Evolutionary conservation across 2,888 invertebrate genomes (phyloP).

Genomic region (Orthosia cruda): DNA sequence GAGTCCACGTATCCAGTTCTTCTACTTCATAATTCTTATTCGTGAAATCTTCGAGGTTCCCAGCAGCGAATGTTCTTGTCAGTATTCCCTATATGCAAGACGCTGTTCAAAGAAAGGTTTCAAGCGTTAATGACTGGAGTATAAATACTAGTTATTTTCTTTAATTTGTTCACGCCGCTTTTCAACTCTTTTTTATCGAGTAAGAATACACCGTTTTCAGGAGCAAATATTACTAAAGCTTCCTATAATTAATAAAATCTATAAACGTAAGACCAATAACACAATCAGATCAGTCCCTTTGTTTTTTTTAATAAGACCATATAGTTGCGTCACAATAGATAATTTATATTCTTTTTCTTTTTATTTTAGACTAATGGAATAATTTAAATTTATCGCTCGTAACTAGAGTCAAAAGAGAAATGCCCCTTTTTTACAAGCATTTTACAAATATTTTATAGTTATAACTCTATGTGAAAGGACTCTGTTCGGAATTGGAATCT

Average conservation of each 20-base stretch:
- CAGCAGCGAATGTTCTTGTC: not conserved
- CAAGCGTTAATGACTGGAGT: not conserved
- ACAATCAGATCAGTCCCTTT: no score
- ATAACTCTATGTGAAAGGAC: constrained; percentile 59
- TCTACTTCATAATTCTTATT: not conserved
- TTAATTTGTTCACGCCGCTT: constrained; percentile 19
- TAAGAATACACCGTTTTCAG: constrained; percentile 13
- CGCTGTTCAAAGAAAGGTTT: not conserved
- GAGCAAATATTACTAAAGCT: constrained; percentile 12
- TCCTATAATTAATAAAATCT: not conserved
- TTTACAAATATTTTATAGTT: not conserved
- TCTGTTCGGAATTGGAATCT: constrained; percentile 38
- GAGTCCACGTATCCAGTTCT: not conserved
- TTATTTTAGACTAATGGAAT: not conserved
- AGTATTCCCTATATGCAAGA: not conserved
- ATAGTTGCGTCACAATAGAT: not conserved
- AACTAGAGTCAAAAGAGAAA: not conserved
- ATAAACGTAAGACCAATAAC: not conserved
- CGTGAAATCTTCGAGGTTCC: not conserved
- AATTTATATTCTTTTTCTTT: not conserved
- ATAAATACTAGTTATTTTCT: not conserved
- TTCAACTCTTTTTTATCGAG: constrained; percentile 5
- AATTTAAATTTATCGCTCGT: not conserved
- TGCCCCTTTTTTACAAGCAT: not conserved
- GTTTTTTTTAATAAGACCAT: not conserved